These are phyloP conservation scores for Drosophila ficusphila DNA, from an alignment of 1,140 invertebrate species.

Conservation along the genomic window DNA sequence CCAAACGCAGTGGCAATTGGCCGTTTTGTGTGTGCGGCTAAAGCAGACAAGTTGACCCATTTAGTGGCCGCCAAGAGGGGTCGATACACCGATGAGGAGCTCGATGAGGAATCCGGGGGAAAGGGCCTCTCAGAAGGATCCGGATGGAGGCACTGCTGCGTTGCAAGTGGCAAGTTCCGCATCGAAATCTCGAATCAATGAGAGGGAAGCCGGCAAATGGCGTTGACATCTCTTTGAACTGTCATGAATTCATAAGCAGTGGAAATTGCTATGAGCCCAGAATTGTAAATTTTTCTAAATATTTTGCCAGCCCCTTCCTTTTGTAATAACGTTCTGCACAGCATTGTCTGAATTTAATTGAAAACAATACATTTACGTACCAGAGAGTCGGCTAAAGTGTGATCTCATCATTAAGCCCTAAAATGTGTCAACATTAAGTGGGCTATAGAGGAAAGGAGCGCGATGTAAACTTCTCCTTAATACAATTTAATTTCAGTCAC, in stretches of 20 bases:
- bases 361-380: neutral
- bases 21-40: conserved; percentile 54
- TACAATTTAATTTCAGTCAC: conserved; percentile 63
- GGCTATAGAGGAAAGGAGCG: neutral
- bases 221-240: conserved; percentile 30
- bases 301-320: too few relatives aligned
- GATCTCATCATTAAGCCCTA: conserved; percentile 8
- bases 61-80: conserved; percentile 27
- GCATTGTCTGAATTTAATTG: too few relatives aligned
- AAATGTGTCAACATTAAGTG: conserved; percentile 8
- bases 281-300: too few relatives aligned
- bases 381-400: neutral
- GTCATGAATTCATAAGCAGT: conserved; percentile 23
- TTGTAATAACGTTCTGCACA: too few relatives aligned
- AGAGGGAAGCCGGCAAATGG: conserved; percentile 20
- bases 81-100: conserved; percentile 19
- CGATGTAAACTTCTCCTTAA: conserved; percentile 42
- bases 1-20: conserved; percentile 65
- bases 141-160: conserved; percentile 16
- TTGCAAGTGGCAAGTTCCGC: conserved; percentile 46
- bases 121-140: neutral
- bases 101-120: conserved; percentile 9
- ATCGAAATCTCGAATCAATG: conserved; percentile 35
- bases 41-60: conserved; percentile 75
- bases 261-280: neutral